phyloP scores from a whole-genome alignment of 1,140 invertebrate species.

The Drepana arcuata region DNA sequence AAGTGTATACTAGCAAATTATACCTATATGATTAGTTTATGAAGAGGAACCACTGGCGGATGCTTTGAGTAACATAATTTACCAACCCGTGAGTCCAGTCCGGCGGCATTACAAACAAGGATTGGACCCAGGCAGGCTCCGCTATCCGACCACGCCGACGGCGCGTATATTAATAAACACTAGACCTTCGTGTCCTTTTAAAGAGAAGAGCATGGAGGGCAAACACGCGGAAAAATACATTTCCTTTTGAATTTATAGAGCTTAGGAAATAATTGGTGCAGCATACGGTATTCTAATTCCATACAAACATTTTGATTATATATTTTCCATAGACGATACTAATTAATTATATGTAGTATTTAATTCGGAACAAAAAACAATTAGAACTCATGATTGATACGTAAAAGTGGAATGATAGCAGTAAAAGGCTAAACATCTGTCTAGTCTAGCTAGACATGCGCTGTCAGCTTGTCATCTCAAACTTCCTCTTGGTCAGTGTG shows the following conservation, averaged over 20 bases:
- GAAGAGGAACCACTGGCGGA: slow-evolving; percentile 18
- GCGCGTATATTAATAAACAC: slow-evolving; percentile 15
- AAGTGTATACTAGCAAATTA: too few species aligned
- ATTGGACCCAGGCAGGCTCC: slow-evolving; percentile 11
- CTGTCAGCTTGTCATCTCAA: slow-evolving; percentile 23
- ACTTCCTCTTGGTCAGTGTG: slow-evolving; percentile 28
- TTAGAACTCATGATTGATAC: too few species aligned
- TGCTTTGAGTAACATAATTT: slow-evolving; percentile 23
- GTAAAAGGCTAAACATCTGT: slow-evolving; percentile 6
- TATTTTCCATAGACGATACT: too few species aligned
- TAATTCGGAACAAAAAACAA: too few species aligned
- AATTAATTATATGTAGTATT: too few species aligned
- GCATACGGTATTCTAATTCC: too few species aligned
- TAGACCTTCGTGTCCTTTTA: slow-evolving; percentile 11
- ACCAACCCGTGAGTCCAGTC: slow-evolving; percentile 18
- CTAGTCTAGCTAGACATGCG: slow-evolving; percentile 8
- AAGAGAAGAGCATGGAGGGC: not conserved
- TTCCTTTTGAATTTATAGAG: too few species aligned
- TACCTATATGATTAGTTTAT: too few species aligned
- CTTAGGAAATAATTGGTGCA: too few species aligned
- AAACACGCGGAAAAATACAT: slow-evolving; percentile 3
- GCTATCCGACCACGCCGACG: slow-evolving; percentile 3
- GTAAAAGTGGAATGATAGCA: too few species aligned
- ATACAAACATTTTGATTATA: too few species aligned
- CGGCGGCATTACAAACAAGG: slow-evolving; percentile 23